Evolutionary conservation across 2,113 vertebrate genomes (phyloP), one percentile per base, ranked within the genome.

Genomic region (Blennius ocellaris): DNA sequence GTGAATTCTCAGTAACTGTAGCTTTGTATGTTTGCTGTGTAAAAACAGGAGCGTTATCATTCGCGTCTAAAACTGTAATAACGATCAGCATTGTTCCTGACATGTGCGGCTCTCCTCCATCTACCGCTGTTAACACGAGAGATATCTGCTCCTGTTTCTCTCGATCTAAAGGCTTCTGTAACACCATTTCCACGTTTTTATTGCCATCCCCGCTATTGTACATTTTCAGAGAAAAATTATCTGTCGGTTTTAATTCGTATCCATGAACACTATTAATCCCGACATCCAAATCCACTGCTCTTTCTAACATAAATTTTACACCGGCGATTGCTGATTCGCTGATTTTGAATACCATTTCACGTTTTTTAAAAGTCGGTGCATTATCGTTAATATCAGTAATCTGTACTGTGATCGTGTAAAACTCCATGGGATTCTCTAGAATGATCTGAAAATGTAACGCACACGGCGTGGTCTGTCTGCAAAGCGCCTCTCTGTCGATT

Each of bases 31-130:
- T 73, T 14, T 60, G 8, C 0, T 56, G 59, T 0, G 60, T 73
- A 17, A 73, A 73, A 11, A 80, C 3, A 0, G 96, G 96, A 0
- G 94, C 94, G 0, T 97, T 97, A 61, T 97, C 96, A 70, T 97
- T 97, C 15, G 0, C 74, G 44, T 97, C 96, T 75, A 96, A 82
- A 9, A 97, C 94, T 10, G 86, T 88, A 36, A 97, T 59, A 5
- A 36, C 40, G 15, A 92, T 81, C 6, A 71, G 10, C 10, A 80
- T 69, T 3, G 82, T 88, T 0, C 90, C 88, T 0, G 87, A 87
- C 67, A 88, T 78, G 16, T 65, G 80, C 0, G 90, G 87, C 1
- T 83, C 21, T 3, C 89, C 87, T 0, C 87, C 82, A 36, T 90
- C 92, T n/a, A 82, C 3, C 0, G 90, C 90, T 0, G 73, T 87